These are phyloP conservation scores for Nasua narica DNA, from an alignment of 2,797 vertebrate genomes.

Conservation along the genomic window DNA sequence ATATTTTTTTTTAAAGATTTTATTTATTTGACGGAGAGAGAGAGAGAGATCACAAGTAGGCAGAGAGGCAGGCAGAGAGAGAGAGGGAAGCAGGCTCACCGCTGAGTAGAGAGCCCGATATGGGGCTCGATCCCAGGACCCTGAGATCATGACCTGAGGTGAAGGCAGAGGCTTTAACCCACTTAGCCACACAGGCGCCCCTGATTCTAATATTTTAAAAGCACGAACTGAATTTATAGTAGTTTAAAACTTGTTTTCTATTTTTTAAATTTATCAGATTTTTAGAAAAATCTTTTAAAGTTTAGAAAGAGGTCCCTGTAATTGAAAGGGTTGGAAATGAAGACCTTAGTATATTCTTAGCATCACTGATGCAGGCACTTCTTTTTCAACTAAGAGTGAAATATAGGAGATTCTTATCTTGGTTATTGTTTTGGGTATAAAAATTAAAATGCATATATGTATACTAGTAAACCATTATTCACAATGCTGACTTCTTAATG, in stretches of 20 bases:
- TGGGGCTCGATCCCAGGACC: no score
- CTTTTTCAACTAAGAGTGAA: background rate
- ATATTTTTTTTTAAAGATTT: no score
- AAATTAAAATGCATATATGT: background rate
- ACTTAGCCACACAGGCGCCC: no score
- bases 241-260: background rate
- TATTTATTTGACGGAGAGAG: no score
- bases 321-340: background rate
- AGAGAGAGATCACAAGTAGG: no score
- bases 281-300: background rate
- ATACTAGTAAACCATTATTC: background rate
- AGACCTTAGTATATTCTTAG: background rate
- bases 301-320: background rate
- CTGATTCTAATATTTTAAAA: slow-evolving; percentile 3
- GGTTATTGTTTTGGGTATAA: background rate
- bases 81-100: no score
- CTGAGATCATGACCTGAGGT: no score
- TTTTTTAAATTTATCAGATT: background rate
- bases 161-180: no score
- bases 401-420: background rate
- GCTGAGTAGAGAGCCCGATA: no score
- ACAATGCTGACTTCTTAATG: background rate
- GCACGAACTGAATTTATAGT: background rate
- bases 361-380: background rate
- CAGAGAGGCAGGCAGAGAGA: no score